A percentile compares a stretch with the other conserved stretches of the same genome.
Evolutionary conservation across 2,113 vertebrate genomes (phyloP).

Genomic region (Mus pahari): DNA sequence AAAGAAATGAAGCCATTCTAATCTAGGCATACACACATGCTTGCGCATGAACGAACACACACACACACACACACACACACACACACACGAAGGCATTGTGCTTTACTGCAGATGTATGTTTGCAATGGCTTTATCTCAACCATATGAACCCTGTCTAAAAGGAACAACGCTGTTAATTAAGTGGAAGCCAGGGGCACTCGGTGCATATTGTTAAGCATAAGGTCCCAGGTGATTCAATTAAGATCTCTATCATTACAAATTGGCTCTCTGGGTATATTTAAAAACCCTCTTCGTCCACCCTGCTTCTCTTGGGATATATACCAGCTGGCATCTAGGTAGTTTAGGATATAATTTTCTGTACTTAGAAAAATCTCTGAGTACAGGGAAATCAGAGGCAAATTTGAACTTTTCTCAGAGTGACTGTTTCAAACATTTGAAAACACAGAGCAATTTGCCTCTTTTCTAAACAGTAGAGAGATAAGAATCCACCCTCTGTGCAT

Average conservation of each 20-base stretch:
- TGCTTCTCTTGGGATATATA: constrained; percentile 40
- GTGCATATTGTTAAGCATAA: constrained; percentile 18
- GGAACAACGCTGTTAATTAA: constrained; percentile 37
- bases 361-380: constrained; percentile 34
- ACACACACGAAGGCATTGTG: constrained; percentile 27
- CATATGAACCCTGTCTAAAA: constrained; percentile 26
- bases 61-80: neutral
- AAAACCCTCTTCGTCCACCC: neutral
- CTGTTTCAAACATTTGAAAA: constrained; percentile 56
- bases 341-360: constrained; percentile 53
- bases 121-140: neutral
- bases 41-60: neutral
- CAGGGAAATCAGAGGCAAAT: constrained; percentile 50
- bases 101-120: neutral
- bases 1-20: constrained; percentile 44
- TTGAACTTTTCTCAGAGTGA: constrained; percentile 59
- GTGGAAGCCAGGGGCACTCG: constrained; percentile 54
- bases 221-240: constrained; percentile 68
- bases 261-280: constrained; percentile 49
- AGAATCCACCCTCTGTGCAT: constrained; percentile 11
- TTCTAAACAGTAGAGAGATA: constrained; percentile 32
- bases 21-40: neutral
- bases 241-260: constrained; percentile 56
- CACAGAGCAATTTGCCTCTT: constrained; percentile 31
- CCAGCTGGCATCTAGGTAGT: constrained; percentile 52